Conservation (phyloP, 2,888 invertebrate genomes). For the Eumerus sabulonum region DNA sequence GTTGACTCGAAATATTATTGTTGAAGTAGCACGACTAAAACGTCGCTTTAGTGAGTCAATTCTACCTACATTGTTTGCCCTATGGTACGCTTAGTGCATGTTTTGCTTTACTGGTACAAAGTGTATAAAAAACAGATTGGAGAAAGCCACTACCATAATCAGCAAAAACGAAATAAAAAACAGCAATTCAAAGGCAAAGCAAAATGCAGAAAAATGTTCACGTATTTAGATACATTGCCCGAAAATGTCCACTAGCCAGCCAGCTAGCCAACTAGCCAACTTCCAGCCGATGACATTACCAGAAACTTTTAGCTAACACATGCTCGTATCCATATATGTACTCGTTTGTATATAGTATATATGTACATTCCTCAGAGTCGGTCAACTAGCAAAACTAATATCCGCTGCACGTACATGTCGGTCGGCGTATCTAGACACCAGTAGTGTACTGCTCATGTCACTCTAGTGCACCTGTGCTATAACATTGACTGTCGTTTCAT, state of each 20-base stretch:
- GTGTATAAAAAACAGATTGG: neutral
- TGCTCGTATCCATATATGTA: neutral
- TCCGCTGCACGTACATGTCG: slow-evolving; percentile 38
- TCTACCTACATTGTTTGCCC: slow-evolving; percentile 16
- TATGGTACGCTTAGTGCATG: slow-evolving; percentile 7
- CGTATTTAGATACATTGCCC: slow-evolving; percentile 28
- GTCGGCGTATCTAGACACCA: slow-evolving; percentile 14
- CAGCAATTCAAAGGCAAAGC: too few species aligned
- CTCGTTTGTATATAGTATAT: neutral
- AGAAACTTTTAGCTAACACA: too few species aligned
- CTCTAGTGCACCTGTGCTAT: slow-evolving; percentile 44
- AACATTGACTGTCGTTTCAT: neutral
- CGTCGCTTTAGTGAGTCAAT: slow-evolving; percentile 12
- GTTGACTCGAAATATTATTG: neutral
- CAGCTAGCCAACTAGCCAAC: neutral
- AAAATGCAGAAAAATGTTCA: too few species aligned
- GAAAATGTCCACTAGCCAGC: slow-evolving; percentile 9
- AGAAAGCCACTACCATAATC: slow-evolving; percentile 29
- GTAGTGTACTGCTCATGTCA: neutral
- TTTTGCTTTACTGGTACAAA: too few species aligned
- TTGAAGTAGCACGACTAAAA: neutral
- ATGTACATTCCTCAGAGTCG: slow-evolving; percentile 43
- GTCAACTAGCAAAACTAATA: slow-evolving; percentile 57
- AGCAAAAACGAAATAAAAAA: slow-evolving; percentile 15
- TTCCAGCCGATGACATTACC: too few species aligned